Conservation (phyloP, 2,113 vertebrate species). For the Panthera tigris region DNA sequence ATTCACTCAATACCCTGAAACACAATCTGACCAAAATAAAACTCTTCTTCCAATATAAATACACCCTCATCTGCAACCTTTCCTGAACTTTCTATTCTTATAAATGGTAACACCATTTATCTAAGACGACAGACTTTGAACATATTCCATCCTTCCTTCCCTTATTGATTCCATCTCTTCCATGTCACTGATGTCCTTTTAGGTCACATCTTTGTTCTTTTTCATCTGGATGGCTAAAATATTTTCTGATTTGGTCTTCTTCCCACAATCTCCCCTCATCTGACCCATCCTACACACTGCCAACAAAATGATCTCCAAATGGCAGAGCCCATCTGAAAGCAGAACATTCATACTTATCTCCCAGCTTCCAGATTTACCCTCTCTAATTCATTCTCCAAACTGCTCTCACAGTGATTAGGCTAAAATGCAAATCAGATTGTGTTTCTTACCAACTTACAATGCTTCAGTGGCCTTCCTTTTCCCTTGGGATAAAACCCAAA, state of each 20-base stretch:
- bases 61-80: not conserved
- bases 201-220: not conserved
- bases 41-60: not conserved
- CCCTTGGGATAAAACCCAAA: not conserved
- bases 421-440: conserved; percentile 27
- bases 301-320: not conserved
- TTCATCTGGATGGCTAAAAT: not conserved
- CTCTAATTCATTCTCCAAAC: not conserved
- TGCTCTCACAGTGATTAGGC: not conserved
- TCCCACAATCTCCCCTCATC: not conserved
- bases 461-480: not conserved
- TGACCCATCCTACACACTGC: not conserved
- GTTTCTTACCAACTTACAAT: not conserved
- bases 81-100: not conserved
- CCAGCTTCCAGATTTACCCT: not conserved
- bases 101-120: not conserved
- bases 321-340: not conserved
- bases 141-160: not conserved
- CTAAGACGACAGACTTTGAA: not conserved
- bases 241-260: not conserved
- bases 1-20: not conserved
- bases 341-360: not conserved
- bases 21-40: not conserved
- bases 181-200: not conserved
- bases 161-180: not conserved